Evolutionary conservation across 2,888 invertebrate genomes (phyloP).

Genomic region (Cerastis rubricosa): DNA sequence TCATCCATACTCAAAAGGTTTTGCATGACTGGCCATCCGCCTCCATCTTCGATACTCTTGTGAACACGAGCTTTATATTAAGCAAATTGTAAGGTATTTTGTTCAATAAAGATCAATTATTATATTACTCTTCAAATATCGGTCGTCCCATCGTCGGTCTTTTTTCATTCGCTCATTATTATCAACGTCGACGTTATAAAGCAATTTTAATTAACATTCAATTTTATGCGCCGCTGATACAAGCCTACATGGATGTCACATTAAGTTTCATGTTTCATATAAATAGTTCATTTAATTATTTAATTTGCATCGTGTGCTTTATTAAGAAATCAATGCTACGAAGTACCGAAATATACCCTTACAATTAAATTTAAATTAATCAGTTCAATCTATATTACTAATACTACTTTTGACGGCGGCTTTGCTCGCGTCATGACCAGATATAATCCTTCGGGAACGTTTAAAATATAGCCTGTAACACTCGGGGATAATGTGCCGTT

Average conservation of each 20-base stretch:
- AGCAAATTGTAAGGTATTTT: too few species aligned
- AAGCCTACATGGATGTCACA: slow-evolving; percentile 65
- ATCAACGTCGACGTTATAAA: slow-evolving; percentile 67
- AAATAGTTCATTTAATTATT: slow-evolving; percentile 69
- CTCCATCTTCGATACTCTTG: slow-evolving; percentile 16
- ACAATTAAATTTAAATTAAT: neutral
- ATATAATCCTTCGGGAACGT: too few species aligned
- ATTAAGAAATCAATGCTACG: neutral
- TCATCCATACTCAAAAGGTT: slow-evolving; percentile 26
- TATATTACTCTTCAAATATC: slow-evolving; percentile 1
- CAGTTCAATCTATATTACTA: too few species aligned
- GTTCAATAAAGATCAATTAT: too few species aligned
- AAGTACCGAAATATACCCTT: neutral
- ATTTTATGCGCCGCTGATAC: slow-evolving; percentile 66
- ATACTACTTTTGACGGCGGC: too few species aligned
- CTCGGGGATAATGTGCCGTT: too few species aligned
- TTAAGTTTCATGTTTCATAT: slow-evolving; percentile 68
- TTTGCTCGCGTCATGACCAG: too few species aligned
- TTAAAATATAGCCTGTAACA: too few species aligned
- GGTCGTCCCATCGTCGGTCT: slow-evolving; percentile 36
- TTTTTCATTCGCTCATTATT: slow-evolving; percentile 65
- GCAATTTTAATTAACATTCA: slow-evolving; percentile 72
- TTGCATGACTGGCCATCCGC: slow-evolving; percentile 27
- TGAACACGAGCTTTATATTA: too few species aligned
- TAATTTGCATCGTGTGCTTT: slow-evolving; percentile 18